Base-by-base conservation (phyloP, 1,140 invertebrate species). In the Rhysida immarginata region DNA sequence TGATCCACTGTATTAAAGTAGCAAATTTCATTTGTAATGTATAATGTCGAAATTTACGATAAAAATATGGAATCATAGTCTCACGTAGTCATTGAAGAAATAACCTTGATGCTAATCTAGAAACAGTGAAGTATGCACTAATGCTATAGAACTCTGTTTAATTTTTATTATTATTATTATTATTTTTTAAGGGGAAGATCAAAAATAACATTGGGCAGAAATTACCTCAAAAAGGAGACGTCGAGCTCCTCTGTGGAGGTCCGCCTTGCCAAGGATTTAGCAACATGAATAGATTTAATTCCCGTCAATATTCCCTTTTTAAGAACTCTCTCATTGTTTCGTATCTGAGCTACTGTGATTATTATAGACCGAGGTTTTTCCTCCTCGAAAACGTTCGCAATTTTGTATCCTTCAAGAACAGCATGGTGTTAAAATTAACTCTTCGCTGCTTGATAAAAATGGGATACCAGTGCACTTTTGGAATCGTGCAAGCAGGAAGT, bases 231-330 rank as follows among this genome's bases (percentile, higher is more conserved):
- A 83, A 80, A 65, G 85, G 86, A 3, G 84, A 90, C 56, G 86
- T 93, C 1, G 86, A 92, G 61, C 65, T 92, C 41, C 65, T 93
- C 2, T 87, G 85, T 66, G 89, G 87, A 35, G 87, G 88, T 2
- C 88, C 88, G n/a, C 88, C 88, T 1, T 93, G 88, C 67, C 89
- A 93, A 71, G 88, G 88, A 0, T 93, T 91, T 68, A 87, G 83
- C 58, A 85, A 84, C 24, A 89, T 92, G 85, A 92, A 92, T 71
- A 73, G 87, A 20, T 92, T 92, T 66, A 91, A 87, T 69, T 82
- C 79, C 0, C 70, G 85, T n/a, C 82, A 90, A 62, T 91, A 90
- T 69, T 90, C 87, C 0, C 74, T 80, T 25, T 91, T 92, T 62
- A 90, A 90, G 75, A 92, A 90, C 68, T 91, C 87, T 0, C 70